phyloP scores from a whole-genome alignment of 2,888 invertebrate genomes.

The Dione juno region DNA sequence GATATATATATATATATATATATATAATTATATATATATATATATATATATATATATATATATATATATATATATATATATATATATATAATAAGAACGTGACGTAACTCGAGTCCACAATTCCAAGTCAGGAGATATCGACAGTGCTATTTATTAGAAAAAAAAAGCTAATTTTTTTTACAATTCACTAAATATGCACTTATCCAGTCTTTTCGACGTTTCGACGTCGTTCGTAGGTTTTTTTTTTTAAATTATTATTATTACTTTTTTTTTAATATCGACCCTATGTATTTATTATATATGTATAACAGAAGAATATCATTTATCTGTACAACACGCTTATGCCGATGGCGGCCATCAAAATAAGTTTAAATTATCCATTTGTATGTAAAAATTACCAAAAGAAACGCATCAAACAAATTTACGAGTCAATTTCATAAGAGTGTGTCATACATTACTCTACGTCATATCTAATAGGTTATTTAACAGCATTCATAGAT shows the following conservation, averaged over 20 bases:
- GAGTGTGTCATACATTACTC: not conserved
- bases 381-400: slow-evolving; percentile 16
- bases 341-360: slow-evolving; percentile 1
- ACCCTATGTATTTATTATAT: slow-evolving; percentile 42
- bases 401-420: not conserved
- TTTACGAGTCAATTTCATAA: slow-evolving; percentile 4
- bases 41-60: not conserved
- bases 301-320: slow-evolving; percentile 46
- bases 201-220: slow-evolving; percentile 53
- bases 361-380: not conserved
- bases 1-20: no score
- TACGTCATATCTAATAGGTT: not conserved
- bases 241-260: slow-evolving; percentile 34
- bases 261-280: slow-evolving; percentile 49
- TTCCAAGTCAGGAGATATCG: slow-evolving; percentile 15
- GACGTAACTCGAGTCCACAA: slow-evolving; percentile 2
- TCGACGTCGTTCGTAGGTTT: slow-evolving; percentile 41
- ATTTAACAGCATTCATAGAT: not conserved
- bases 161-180: slow-evolving; percentile 28
- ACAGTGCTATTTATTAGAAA: slow-evolving; percentile 23
- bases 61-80: slow-evolving; percentile 4
- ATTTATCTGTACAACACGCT: slow-evolving; percentile 56
- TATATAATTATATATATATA: no score
- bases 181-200: slow-evolving; percentile 44
- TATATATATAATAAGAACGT: not conserved